Base-by-base conservation (phyloP, 30 jellyfish, hydroid and myxozoan species). In the Chrysaora quinquecirrha region DNA sequence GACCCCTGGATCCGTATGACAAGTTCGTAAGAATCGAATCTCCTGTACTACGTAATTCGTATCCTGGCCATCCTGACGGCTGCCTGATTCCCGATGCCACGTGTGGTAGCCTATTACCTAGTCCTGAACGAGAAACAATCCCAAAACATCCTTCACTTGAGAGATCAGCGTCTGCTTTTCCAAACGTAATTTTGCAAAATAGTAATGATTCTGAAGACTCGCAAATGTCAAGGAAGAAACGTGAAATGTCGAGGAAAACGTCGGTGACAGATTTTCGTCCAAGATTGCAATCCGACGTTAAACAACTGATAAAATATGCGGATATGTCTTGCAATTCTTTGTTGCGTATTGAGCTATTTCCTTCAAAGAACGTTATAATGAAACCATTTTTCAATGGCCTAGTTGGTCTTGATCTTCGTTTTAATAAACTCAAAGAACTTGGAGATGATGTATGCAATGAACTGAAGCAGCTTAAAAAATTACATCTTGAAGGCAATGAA, bases 1-100 rank as follows among this genome's bases (percentile, higher is more conserved):
- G 86, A 20, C 86, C 96, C 3, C 31, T 85, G n/a, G 64, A 68
- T 22, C 34, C 73, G 32, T 66, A 64, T n/a, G 73, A 82, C 7
- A 64, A 68, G 11, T 82, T 82, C 48, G 85, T 82, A 28, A 85
- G 75, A 19, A 52, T 75, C 22, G 76, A 52, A 19, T 47, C 85
- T 0, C 96, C 96, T 14, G 12, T 70, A 28, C 35, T 75, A 71
- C 77, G 77, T 1, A 74, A 75, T 31, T 78, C 87, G 11, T 90
- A 90, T 69, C 97, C 97, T 24, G 96, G 96, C 48, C 89, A 73
- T 68, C 97, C 96, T 0, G 93, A 84, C 66, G 63, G 96, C 1
- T 34, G 43, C 74, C 82, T 90, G 25, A 32, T 88, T 11, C 73
- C 94, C 3, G 97, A 90, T 56, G 46, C 62, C 35, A 0, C 30